Evolutionary conservation across 2,888 invertebrate species (phyloP).

Genomic region (Diarsia dahlii): DNA sequence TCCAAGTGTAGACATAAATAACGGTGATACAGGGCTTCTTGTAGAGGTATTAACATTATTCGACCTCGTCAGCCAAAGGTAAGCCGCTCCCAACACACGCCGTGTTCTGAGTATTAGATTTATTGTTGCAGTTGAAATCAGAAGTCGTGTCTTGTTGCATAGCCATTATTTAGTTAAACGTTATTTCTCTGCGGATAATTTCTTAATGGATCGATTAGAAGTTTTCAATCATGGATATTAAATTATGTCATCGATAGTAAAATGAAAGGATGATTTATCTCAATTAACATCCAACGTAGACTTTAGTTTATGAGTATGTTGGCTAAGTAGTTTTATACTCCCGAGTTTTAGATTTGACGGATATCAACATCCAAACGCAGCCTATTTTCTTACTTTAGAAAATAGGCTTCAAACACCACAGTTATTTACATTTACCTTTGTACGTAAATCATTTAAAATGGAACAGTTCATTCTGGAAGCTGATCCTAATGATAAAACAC

Average conservation of each 20-base stretch:
- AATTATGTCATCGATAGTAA: background rate
- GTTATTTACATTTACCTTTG: background rate
- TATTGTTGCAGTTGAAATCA: conserved; percentile 75
- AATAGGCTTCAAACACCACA: background rate
- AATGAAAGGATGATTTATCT: background rate
- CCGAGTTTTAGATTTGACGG: background rate
- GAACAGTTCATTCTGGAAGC: background rate
- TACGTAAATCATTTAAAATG: conserved; percentile 7
- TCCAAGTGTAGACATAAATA: conserved; percentile 58
- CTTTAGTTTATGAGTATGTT: background rate
- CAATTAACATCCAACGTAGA: background rate
- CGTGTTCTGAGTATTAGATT: conserved; percentile 72
- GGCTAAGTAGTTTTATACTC: background rate
- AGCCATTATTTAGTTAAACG: conserved; percentile 70
- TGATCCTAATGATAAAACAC: conserved; percentile 8
- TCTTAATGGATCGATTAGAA: conserved; percentile 59
- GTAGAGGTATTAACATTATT: conserved; percentile 69
- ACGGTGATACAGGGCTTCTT: conserved; percentile 55
- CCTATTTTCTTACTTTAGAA: background rate
- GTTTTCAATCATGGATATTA: conserved; percentile 45
- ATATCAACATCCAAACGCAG: background rate
- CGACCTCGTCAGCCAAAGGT: conserved; percentile 75
- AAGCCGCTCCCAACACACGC: conserved; percentile 74
- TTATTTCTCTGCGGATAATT: conserved; percentile 67
- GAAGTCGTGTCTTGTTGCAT: conserved; percentile 78